phyloP scores from a whole-genome alignment of 1,140 invertebrate species.

The Pomacea maculata region DNA sequence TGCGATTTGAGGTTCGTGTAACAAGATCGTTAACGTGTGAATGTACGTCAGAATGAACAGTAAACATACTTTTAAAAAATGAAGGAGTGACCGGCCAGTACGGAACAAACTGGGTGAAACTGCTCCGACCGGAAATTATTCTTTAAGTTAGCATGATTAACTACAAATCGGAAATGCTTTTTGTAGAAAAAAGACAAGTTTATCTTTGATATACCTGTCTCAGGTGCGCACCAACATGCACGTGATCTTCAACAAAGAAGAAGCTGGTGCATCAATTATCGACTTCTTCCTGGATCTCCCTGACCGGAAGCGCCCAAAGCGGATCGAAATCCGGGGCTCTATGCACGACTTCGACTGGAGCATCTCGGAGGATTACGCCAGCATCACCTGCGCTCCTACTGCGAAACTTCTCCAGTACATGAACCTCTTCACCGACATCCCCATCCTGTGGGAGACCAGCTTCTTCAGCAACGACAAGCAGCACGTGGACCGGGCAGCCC shows the following conservation, averaged over 20 bases:
- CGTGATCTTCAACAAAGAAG: conserved; percentile 14
- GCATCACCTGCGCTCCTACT: conserved; percentile 11
- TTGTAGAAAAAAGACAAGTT: no score
- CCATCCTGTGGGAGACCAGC: conserved; percentile 6
- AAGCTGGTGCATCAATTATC: conserved; percentile 2
- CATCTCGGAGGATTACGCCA: conserved; percentile 14
- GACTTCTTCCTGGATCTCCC: conserved; percentile 20
- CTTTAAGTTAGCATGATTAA: no score
- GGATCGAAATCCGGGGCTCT: background rate
- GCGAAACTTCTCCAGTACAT: background rate
- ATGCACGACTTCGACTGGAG: background rate
- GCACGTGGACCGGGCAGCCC: no score
- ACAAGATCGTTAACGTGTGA: no score
- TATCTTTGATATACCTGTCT: no score
- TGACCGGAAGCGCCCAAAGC: background rate
- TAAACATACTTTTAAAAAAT: no score
- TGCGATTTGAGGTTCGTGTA: no score
- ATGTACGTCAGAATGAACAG: no score
- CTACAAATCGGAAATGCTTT: no score
- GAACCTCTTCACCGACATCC: conserved; percentile 15
- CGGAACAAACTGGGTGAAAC: no score
- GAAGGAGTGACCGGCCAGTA: no score
- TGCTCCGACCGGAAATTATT: no score
- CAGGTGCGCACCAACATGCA: conserved; percentile 22
- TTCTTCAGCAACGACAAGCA: background rate